phyloP scores from a whole-genome alignment of 2,113 vertebrate species.

The Microtus ochrogaster region DNA sequence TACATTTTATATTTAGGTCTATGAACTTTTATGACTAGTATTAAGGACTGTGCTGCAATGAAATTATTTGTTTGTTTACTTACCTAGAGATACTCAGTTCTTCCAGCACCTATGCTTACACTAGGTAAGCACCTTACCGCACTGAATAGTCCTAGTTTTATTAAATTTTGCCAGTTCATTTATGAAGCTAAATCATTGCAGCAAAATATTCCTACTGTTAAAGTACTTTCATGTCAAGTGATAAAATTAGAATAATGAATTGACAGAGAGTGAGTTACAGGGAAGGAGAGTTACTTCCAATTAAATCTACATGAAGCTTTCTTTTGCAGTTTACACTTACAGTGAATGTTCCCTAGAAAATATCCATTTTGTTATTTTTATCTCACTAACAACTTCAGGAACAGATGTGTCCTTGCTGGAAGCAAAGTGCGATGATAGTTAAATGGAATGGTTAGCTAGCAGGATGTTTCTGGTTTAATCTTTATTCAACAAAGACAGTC shows the following conservation, averaged over 20 bases:
- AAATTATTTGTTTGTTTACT: not conserved
- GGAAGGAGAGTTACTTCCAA: not conserved
- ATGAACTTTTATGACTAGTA: not conserved
- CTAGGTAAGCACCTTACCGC: not conserved
- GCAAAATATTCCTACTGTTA: not conserved
- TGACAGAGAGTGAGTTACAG: not conserved
- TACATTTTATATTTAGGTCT: not conserved
- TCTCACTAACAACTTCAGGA: slow-evolving; percentile 41
- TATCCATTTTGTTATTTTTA: slow-evolving; percentile 58
- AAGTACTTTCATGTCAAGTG: not conserved
- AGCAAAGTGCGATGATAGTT: slow-evolving; percentile 44
- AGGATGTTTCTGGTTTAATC: not conserved
- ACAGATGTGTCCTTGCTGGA: not conserved
- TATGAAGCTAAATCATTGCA: slow-evolving; percentile 63
- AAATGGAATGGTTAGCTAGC: slow-evolving; percentile 40
- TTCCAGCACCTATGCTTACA: not conserved
- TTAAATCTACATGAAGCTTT: not conserved
- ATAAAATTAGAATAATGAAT: not conserved
- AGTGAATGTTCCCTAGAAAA: slow-evolving; percentile 49
- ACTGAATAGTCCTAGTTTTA: not conserved
- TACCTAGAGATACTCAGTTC: not conserved
- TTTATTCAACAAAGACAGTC: not conserved
- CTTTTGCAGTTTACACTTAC: not conserved
- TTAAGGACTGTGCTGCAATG: not conserved
- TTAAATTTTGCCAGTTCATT: slow-evolving; percentile 52